Conservation (phyloP, 2,888 invertebrate species). For the Ophion slaviceki region DNA sequence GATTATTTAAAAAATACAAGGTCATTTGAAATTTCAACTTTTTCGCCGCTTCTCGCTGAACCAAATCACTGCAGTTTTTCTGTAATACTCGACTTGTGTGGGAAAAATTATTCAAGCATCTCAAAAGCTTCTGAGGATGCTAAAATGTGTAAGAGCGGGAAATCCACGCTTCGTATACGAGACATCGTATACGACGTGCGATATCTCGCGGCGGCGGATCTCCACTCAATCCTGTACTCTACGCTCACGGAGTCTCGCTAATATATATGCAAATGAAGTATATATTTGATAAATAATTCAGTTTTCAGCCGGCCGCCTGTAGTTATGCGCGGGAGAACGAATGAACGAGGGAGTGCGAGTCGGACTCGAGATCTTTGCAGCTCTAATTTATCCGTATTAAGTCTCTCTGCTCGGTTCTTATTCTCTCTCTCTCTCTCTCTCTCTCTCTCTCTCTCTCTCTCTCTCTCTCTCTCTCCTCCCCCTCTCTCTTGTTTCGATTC, state of each 20-base stretch:
- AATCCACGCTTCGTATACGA: conserved; percentile 14
- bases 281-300: conserved; percentile 74
- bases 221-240: conserved; percentile 27
- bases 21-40: no score
- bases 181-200: background rate
- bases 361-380: conserved; percentile 55
- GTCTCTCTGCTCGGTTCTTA: background rate
- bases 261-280: conserved; percentile 75
- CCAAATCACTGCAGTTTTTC: background rate
- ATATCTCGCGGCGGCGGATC: background rate
- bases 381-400: conserved; percentile 72
- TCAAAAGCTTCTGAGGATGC: background rate
- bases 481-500: no score
- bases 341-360: conserved; percentile 53
- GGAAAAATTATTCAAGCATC: background rate
- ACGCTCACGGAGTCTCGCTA: conserved; percentile 65
- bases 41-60: background rate
- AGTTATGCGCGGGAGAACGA: conserved; percentile 54
- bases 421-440: background rate
- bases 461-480: background rate
- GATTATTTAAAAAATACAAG: no score
- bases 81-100: background rate
- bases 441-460: background rate
- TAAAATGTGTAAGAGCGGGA: background rate
- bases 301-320: conserved; percentile 70